Base-by-base conservation (phyloP, 2,113 vertebrate species). In the Ia io region DNA sequence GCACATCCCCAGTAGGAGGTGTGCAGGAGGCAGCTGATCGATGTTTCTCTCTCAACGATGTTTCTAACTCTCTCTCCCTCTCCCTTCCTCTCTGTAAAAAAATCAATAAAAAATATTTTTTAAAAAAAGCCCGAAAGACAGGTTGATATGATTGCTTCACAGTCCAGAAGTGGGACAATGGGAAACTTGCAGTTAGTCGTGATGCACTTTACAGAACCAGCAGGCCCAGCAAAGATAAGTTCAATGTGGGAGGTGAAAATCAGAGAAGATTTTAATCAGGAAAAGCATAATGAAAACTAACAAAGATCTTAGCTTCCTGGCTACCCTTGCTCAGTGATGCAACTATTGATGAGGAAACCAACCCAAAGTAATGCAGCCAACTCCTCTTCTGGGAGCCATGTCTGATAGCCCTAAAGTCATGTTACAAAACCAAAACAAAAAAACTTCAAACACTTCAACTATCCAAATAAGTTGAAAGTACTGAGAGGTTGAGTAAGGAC, bases 231-330 rank as follows among this genome's bases (percentile, higher is more conserved):
- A 53, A 37, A 95, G 91, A 90, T 93, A 95, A 87, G 42, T 35
- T 92, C 82, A 51, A 53, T 61, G 49, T 59, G 42, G 13, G 44
- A 74, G 88, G 92, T 71, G 49, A 63, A 84, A 78, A 84, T 77
- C 93, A 89, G 74, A 71, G 30, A 76, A 80, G 88, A 95, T 92
- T 84, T 79, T 69, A 49, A 51, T 92, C 56, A 90, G 53, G 32
- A 70, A 79, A 92, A 51, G 42, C 8, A 56, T n/a, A 65, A 77
- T 13, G n/a, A 82, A 65, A 90, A 67, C 11, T 53, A 89, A 49
- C 61, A 61, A 70, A 93, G 84, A 53, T 76, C 63, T 87, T 44
- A 56, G 56, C 14, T 63, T 83, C 69, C 37, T 89, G 74, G 28
- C 76, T 91, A 63, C 53, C 16, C 10, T 4, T 35, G 32, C 47